These are phyloP conservation scores for Drosophila engyochracea DNA, from an alignment of 2,888 invertebrate species.

Conservation along the genomic window DNA sequence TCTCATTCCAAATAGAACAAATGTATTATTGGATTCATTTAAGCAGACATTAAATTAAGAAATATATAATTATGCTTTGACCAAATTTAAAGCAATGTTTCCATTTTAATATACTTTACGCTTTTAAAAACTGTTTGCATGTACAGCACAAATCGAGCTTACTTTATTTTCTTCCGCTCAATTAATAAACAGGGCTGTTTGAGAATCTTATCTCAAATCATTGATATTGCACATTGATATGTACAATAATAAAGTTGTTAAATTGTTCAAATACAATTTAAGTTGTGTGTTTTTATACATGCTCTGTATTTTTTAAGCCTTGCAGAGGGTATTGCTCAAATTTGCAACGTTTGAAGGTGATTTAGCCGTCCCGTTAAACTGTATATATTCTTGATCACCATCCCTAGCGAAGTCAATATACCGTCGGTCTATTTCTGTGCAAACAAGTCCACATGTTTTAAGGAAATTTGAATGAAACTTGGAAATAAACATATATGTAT, in stretches of 20 bases:
- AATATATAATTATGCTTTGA: not conserved
- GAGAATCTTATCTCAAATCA: not conserved
- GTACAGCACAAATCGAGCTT: not conserved
- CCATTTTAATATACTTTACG: not conserved
- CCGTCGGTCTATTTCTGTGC: not conserved
- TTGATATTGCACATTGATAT: not conserved
- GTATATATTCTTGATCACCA: not conserved
- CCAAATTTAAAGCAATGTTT: not conserved
- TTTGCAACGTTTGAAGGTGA: not conserved
- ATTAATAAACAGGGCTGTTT: not conserved
- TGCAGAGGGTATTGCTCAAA: not conserved
- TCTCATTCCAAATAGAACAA: slow-evolving; percentile 1
- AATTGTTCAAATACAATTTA: not conserved
- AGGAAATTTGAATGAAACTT: not conserved
- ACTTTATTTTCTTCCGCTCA: not conserved
- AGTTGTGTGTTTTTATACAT: not conserved
- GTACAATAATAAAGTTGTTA: not conserved
- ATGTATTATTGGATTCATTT: not conserved
- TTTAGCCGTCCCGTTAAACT: not conserved
- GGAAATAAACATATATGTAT: not conserved
- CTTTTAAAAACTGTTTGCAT: not conserved
- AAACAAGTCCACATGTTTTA: not conserved
- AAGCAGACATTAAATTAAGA: not conserved
- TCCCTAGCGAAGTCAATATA: not conserved
- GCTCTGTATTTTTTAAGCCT: not conserved